Conservation (phyloP, 2,888 invertebrate genomes). For the Volucella inanis region DNA sequence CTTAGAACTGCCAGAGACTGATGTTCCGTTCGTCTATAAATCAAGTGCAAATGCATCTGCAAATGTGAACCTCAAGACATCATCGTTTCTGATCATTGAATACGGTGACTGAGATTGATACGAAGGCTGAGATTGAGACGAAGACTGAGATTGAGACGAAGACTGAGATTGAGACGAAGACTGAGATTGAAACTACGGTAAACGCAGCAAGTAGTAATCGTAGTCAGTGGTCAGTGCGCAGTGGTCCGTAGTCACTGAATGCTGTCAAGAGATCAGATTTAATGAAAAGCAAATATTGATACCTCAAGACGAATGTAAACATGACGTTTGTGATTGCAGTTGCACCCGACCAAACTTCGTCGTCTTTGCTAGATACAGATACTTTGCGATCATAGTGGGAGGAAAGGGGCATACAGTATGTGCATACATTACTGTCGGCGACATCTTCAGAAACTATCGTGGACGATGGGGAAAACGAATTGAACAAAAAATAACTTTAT, state of each 20-base stretch:
- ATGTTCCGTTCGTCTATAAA: conserved; percentile 40
- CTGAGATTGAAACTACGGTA: neutral
- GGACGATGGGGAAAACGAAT: conserved; percentile 15
- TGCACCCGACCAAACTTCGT: conserved; percentile 45
- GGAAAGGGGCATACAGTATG: conserved; percentile 1
- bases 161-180: too few species aligned
- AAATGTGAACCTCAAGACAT: conserved; percentile 48
- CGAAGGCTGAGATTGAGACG: too few species aligned
- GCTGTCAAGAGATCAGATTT: conserved; percentile 70
- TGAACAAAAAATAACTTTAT: conserved; percentile 15
- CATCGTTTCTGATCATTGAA: conserved; percentile 21
- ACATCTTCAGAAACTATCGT: conserved; percentile 54
- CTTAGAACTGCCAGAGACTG: conserved; percentile 1
- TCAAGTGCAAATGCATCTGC: conserved; percentile 55
- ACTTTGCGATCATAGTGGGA: conserved; percentile 16
- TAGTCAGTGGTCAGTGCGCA: conserved; percentile 36
- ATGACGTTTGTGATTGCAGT: conserved; percentile 60
- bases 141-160: too few species aligned
- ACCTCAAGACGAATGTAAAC: conserved; percentile 73
- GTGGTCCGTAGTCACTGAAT: conserved; percentile 36
- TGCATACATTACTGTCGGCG: conserved; percentile 54
- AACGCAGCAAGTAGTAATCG: conserved; percentile 25
- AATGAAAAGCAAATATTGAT: conserved; percentile 75
- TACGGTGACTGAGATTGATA: too few species aligned
- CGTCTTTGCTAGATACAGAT: conserved; percentile 7